Base-by-base conservation (phyloP, 2,888 invertebrate species). In the Cordilura impudica region DNA sequence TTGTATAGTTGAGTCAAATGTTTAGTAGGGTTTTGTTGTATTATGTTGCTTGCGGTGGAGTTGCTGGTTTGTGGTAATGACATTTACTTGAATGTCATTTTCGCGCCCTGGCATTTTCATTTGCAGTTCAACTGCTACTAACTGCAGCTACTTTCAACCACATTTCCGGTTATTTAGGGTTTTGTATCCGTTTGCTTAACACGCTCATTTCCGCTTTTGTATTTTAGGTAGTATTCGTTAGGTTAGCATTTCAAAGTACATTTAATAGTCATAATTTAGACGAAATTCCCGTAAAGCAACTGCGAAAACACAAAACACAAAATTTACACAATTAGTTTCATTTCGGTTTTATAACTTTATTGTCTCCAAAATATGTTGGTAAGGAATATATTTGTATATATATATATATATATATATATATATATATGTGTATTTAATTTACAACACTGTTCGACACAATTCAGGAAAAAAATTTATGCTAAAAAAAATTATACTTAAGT, bases 161-260 rank as follows among this genome's bases (percentile, higher is more conserved):
- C 82, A 83, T 78, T 82, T 83, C 82, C 83, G 81, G 77, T 67
- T 81, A 81, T 81, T 82, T 83, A 82, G 80, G 76, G 69, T 69
- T 79, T 72, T 67, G 61, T 77, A 81, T 82, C 83, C 83, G 82
- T 72, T 79, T 78, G 65, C 65, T 75, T 76, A 79, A 81, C 82
- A 81, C 82, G 67, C 69, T 72, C 74, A 74, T 79, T 81, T 77
- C 76, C 70, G 77, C 5, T 69, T 58, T 66, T 51, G 14, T 31
- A 26, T 51, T 21, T 45, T 21, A 43, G 54, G 26, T 29, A 29
- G 18, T 35, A 21, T 23, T 26, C 6, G 3, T 26, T 39, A n/a
- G 10, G n/a, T 39, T 3, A 39, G n/a, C 35, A 39, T 39, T 39
- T 39, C n/a, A n/a, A n/a, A 39, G n/a, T n/a, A n/a, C n/a, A n/a